Evolutionary conservation across 2,888 invertebrate genomes (phyloP), one percentile per base, ranked within the genome.

Genomic region (Sphaeridia pumilis): DNA sequence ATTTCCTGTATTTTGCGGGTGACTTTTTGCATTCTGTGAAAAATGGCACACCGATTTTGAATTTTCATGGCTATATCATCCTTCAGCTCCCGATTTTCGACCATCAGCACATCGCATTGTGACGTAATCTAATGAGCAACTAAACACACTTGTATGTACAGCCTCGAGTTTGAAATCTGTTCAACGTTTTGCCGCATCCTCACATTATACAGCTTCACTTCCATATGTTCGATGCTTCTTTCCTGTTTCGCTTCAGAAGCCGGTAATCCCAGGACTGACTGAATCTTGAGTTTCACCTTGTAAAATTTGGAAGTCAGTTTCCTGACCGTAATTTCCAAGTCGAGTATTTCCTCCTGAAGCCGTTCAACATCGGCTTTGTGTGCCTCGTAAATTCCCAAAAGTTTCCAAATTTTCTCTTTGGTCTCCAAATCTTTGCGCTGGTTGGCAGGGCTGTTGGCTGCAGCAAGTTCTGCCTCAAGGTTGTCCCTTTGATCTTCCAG

Each of bases 241-340:
- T 52, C 52, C 7, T 41, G 12, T 24, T 42, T 12, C 1, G 43
- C 31, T 4, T 31, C 24, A n/a, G 46, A 27, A 14, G 26, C 7
- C 1, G 41, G 31, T 7, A 7, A 25, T 2, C 52, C 52, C 5
- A 52, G 2, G 10, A 42, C 41, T 2, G 46, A 22, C 41, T 52
- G 52, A 10, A 52, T 41, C 4, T 46, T 22, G 3, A 52, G 38
- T 31, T 52, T 52, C 14, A 46, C 36, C 38, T 52, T 46, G 22
- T 52, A 52, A 46, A 52, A 52, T 22, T 46, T 52, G 10, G 41
- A 20, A 12, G 52, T 52, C 46, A 52, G 46, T 42, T 42, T 52
- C 3, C 27, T 28, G 26, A 52, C 41, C 2, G 46, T 52, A n/a
- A 22, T 46, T 5, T 52, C 41, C 52, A 52, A 42, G 2, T 26